A percentile compares a stretch with the other conserved stretches of the same genome.
phyloP scores from a whole-genome alignment of 2,113 vertebrate species.

The Haemorhous mexicanus region DNA sequence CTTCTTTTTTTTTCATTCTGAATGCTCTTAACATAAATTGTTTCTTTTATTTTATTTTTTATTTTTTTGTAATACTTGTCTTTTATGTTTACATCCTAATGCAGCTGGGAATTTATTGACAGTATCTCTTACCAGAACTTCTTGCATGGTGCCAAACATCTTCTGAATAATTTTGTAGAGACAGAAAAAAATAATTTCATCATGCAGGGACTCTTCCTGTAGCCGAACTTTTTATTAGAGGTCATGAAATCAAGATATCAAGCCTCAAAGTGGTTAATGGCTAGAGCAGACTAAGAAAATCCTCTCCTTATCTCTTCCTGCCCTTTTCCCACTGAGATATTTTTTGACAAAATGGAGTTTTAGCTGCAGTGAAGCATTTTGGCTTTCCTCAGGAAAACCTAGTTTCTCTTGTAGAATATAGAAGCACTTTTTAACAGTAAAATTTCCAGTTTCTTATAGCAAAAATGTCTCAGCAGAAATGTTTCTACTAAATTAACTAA shows the following conservation, averaged over 20 bases:
- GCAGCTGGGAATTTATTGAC: constrained; percentile 9
- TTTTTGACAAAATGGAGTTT: not conserved
- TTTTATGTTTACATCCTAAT: not conserved
- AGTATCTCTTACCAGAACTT: constrained; percentile 2
- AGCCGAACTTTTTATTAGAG: constrained; percentile 33
- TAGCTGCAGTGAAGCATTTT: not conserved
- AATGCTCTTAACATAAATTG: not conserved
- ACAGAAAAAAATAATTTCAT: not conserved
- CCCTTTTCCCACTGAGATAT: not conserved
- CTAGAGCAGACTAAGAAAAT: not conserved
- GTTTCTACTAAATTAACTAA: not conserved
- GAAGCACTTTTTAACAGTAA: not conserved
- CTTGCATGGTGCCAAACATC: not conserved
- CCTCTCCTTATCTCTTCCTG: not conserved
- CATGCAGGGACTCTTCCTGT: not conserved
- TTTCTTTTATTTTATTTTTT: not conserved
- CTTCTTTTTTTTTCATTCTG: not conserved
- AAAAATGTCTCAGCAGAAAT: not conserved
- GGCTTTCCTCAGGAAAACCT: not conserved
- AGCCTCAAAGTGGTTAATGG: not conserved
- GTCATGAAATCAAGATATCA: constrained; percentile 4
- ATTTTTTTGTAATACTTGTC: not conserved
- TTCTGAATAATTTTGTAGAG: not conserved
- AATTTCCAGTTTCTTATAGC: not conserved
- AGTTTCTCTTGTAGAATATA: not conserved